phyloP scores from a whole-genome alignment of 2,888 invertebrate species.

The Idaea aversata region DNA sequence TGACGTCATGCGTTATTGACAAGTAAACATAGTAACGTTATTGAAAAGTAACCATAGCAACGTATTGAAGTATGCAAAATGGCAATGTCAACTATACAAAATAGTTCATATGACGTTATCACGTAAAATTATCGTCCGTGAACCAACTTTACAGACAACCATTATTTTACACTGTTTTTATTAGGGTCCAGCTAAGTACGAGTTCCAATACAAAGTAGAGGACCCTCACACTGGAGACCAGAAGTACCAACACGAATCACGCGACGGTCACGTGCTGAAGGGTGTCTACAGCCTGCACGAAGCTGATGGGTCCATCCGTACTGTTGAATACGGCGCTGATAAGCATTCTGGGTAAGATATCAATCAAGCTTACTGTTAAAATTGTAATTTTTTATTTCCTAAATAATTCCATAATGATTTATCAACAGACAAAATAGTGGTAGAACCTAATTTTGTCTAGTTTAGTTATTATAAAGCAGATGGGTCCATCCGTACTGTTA shows the following conservation, averaged over 20 bases:
- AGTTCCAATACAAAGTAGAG: slow-evolving; percentile 66
- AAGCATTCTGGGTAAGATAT: slow-evolving; percentile 52
- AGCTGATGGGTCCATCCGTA: slow-evolving; percentile 61
- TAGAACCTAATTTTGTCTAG: too few species aligned
- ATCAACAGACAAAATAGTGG: too few species aligned
- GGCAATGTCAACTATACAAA: too few species aligned
- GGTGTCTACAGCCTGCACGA: slow-evolving; percentile 63
- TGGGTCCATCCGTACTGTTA: slow-evolving; percentile 61
- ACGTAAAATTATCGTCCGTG: too few species aligned
- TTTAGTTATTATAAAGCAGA: too few species aligned
- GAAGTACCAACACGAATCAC: slow-evolving; percentile 63
- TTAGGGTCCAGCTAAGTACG: slow-evolving; percentile 61
- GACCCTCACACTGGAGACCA: slow-evolving; percentile 70
- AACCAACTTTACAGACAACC: too few species aligned
- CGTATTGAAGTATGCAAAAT: too few species aligned
- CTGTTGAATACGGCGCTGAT: slow-evolving; percentile 64
- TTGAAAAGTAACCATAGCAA: too few species aligned
- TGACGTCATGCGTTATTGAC: too few species aligned
- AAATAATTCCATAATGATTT: too few species aligned
- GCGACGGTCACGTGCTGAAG: slow-evolving; percentile 65
- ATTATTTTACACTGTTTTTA: background rate
- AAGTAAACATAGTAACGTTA: too few species aligned
- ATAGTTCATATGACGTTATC: too few species aligned
- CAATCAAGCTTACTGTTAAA: background rate
- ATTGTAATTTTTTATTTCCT: background rate